phyloP scores from a whole-genome alignment of 2,113 vertebrate species.

The Eublepharis macularius region DNA sequence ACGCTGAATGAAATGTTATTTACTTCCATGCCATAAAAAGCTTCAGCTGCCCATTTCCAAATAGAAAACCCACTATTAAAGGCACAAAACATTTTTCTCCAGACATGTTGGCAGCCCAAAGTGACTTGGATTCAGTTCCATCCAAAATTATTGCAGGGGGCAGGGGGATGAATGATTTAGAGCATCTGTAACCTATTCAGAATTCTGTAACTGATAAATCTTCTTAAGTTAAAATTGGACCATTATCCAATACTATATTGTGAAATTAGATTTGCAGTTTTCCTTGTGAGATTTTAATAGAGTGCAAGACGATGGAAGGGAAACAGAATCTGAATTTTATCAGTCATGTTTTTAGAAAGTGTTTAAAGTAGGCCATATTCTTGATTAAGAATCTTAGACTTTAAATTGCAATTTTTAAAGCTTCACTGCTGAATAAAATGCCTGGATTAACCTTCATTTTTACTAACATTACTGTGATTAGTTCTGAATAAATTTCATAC shows the following conservation, averaged over 20 bases:
- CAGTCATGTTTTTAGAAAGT: not conserved
- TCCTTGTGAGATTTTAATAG: constrained; percentile 14
- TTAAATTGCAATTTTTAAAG: not conserved
- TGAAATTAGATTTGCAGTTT: constrained; percentile 31
- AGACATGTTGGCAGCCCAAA: too few species aligned
- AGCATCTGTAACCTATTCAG: constrained; percentile 29
- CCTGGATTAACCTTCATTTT: not conserved
- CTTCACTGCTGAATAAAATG: not conserved
- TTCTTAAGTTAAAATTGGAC: constrained; percentile 8
- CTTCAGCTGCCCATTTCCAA: too few species aligned
- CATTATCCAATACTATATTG: constrained; percentile 21
- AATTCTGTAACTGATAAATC: constrained; percentile 23
- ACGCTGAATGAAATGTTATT: too few species aligned
- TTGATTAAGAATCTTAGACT: not conserved
- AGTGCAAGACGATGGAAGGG: not conserved
- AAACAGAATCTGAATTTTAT: not conserved
- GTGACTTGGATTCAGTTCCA: constrained; percentile 15
- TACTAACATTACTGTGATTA: not conserved
- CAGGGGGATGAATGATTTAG: constrained; percentile 27
- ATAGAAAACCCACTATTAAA: too few species aligned
- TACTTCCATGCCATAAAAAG: too few species aligned
- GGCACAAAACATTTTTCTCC: too few species aligned
- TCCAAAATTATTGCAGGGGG: not conserved
- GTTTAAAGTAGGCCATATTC: not conserved
- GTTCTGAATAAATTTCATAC: not conserved